Conservation (phyloP, 2,888 invertebrate species). For the Pantelozetes paolii region DNA sequence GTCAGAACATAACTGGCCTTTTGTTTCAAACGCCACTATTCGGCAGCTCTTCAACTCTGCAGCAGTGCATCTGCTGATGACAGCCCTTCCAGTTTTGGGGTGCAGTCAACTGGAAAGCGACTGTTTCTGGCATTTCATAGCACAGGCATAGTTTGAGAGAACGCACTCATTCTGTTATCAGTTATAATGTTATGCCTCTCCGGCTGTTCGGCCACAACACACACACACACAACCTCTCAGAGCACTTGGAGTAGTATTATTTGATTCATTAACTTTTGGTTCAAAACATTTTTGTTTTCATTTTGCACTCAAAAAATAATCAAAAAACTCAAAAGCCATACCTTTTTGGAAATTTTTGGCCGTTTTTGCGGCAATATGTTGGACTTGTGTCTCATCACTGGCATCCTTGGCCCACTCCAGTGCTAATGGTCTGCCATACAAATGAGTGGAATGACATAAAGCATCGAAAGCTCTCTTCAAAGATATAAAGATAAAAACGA, state of each 20-base stretch:
- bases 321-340: neutral
- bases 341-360: neutral
- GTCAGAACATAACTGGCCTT: conserved; percentile 7
- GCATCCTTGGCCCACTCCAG: conserved; percentile 81
- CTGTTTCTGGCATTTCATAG: conserved; percentile 36
- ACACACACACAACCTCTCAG: conserved; percentile 14
- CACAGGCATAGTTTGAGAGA: conserved; percentile 16
- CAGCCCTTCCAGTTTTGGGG: conserved; percentile 31
- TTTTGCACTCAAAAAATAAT: neutral
- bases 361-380: conserved; percentile 1
- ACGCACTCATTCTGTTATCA: conserved; percentile 23
- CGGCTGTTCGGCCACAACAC: conserved; percentile 14
- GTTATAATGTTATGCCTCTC: conserved; percentile 20
- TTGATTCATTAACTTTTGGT: conserved; percentile 35
- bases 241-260: conserved; percentile 9
- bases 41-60: conserved; percentile 28
- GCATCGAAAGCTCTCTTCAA: conserved; percentile 82
- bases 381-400: conserved; percentile 11
- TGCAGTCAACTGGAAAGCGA: conserved; percentile 31
- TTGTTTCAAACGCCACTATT: conserved; percentile 17
- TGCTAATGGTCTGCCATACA: conserved; percentile 89
- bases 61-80: conserved; percentile 33
- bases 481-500: neutral
- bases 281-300: conserved; percentile 18
- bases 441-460: conserved; percentile 91